A percentile compares a stretch with the other conserved stretches of the same genome.
Evolutionary conservation across 2,113 vertebrate genomes (phyloP).

Genomic region (Sylvia atricapilla): DNA sequence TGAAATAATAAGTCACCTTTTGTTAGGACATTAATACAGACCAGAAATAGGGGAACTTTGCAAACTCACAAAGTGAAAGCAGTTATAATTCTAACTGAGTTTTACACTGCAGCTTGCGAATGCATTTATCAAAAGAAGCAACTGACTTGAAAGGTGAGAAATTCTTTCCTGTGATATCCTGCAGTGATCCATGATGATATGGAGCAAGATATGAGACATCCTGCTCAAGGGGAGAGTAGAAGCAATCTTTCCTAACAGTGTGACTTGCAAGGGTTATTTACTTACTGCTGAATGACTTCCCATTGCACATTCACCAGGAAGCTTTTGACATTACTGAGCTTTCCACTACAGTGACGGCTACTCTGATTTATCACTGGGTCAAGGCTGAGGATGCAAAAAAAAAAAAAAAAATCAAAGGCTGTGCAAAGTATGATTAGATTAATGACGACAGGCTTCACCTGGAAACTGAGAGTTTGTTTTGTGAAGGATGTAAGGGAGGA

Average conservation of each 20-base stretch:
- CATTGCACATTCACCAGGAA: slow-evolving; percentile 36
- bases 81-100: background rate
- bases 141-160: background rate
- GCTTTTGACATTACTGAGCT: slow-evolving; percentile 23
- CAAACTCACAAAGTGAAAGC: background rate
- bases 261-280: slow-evolving; percentile 7
- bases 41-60: background rate
- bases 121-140: background rate
- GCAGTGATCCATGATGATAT: background rate
- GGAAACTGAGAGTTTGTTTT: background rate
- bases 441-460: slow-evolving; percentile 8
- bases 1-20: background rate
- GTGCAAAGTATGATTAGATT: background rate
- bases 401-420: background rate
- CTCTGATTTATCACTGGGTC: slow-evolving; percentile 23
- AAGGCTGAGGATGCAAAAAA: background rate
- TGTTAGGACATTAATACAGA: background rate
- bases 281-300: slow-evolving; percentile 52
- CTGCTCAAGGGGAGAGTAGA: background rate
- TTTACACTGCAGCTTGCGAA: background rate
- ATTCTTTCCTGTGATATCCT: background rate
- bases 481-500: background rate
- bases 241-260: background rate
- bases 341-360: background rate
- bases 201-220: background rate